phyloP scores from a whole-genome alignment of 2,888 invertebrate genomes.

The Lasioglossum figueresi region DNA sequence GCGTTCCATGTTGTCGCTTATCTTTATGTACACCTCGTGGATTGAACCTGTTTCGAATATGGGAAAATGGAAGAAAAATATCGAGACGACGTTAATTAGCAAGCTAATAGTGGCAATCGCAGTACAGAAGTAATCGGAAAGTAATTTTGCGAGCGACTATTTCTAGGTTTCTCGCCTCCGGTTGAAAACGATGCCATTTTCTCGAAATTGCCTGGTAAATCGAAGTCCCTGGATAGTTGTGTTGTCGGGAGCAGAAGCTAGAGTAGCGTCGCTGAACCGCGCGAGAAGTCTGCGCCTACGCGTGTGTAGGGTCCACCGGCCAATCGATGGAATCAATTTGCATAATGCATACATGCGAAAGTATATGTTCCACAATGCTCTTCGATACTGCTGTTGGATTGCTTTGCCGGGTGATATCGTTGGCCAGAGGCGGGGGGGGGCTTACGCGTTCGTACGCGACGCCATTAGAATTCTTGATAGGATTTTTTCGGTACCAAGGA shows the following conservation, averaged over 20 bases:
- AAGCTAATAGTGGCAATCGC: not conserved
- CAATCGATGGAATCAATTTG: slow-evolving; percentile 76
- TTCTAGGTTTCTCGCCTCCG: slow-evolving; percentile 19
- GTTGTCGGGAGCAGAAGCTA: slow-evolving; percentile 34
- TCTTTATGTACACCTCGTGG: not conserved
- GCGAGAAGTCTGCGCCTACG: slow-evolving; percentile 60
- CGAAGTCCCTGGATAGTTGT: slow-evolving; percentile 22
- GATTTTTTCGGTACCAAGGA: slow-evolving; percentile 31
- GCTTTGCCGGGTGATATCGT: slow-evolving; percentile 40
- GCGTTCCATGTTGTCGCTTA: not conserved
- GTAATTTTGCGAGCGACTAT: slow-evolving; percentile 24
- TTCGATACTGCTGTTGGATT: slow-evolving; percentile 41
- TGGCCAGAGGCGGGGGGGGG: not conserved
- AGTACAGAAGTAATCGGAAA: slow-evolving; percentile 36
- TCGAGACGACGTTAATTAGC: not conserved
- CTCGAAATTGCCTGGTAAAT: slow-evolving; percentile 55
- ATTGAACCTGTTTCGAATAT: not conserved
- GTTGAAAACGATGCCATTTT: slow-evolving; percentile 51
- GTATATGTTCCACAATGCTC: slow-evolving; percentile 63
- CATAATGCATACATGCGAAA: slow-evolving; percentile 73
- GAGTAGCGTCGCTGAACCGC: slow-evolving; percentile 50
- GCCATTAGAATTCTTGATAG: slow-evolving; percentile 58
- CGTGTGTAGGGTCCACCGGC: slow-evolving; percentile 40
- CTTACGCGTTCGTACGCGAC: slow-evolving; percentile 15
- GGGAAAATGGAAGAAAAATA: not conserved